Evolutionary conservation across 2,113 vertebrate genomes (phyloP), one percentile per base, ranked within the genome.

Genomic region (Acanthisitta chloris): DNA sequence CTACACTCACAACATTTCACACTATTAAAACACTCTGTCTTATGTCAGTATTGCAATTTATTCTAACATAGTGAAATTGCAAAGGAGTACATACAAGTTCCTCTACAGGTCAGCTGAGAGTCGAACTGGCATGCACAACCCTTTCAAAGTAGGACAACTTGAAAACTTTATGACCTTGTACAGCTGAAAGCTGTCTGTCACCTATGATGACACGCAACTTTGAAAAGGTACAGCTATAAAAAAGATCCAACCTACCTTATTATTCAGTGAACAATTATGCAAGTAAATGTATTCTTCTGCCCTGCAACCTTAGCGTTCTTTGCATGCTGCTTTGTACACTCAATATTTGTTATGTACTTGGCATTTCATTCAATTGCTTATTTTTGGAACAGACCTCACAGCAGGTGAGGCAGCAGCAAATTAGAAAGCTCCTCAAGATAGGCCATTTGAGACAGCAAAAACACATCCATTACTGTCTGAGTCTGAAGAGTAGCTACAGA

Each of bases 201-300:
- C 2, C 3, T 12, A 48, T 1, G 0, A 49, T 11, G 12, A 61
- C 28, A 43, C 4, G 4, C 0, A 0, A 46, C 40, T 87, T 81
- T 64, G 21, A 33, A 45, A 72, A 51, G 12, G 9, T 20, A 15
- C 4, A 69, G 24, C 10, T 34, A 31, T 2, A 6, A 23, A 38
- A 46, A 10, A 26, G 66, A 25, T 5, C 9, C 24, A 80, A 52
- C 2, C 2, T 17, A 65, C 2, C 5, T 69, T 62, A 61, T 69
- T 62, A 61, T 38, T 86, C 25, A 70, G 14, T 16, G 31, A 69
- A 34, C 34, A 64, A 64, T 72, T 65, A 34, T 1, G 4, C 3
- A 4, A 80, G 7, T 57, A 72, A 67, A 25, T 29, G 0, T 70
- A 46, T 65, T 80, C 17, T 57, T 59, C 43, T 0, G 0, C 14